Evolutionary conservation across 2,888 invertebrate genomes (phyloP), one percentile per base, ranked within the genome.

Genomic region (Hirtodrosophila duncani): DNA sequence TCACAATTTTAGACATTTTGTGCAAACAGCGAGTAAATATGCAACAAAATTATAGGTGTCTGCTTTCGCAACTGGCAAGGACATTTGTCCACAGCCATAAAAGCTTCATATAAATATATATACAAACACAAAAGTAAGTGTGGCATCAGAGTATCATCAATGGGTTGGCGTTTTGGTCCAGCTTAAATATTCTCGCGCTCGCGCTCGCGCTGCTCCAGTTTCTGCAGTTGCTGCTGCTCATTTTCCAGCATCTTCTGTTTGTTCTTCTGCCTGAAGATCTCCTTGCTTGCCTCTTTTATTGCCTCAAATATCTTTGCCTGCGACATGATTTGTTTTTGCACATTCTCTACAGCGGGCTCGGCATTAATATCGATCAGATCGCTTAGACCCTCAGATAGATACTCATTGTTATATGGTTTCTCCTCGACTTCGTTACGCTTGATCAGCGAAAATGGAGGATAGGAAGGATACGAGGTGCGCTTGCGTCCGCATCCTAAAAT

Each of bases 321-420:
- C 0, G 93, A 92, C 83, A 94, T 89, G 10, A 94, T 93, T 84
- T 94, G 93, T 61, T 93, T 90, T 63, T 92, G 92, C 0, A 93
- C 88, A 69, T 94, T 93, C 72, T 93, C 91, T 3, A 91, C 91
- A 4, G 92, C 91, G 0, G 92, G 91, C 72, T 92, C 91, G 9
- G 92, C 91, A 34, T 91, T 91, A 38, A 91, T 86, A 72, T 93
- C 93, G 61, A 93, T 85, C 14, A 93, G 86, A 17, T 92, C 89
- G 41, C 90, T 90, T 23, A 93, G 86, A 0, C 91, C 88, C 52
- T 93, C 92, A 8, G 92, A 91, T 17, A 89, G 87, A 9, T 82
- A 81, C 21, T 84, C 85, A 88, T 67, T 88, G 87, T 8, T 89
- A 67, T 3, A 89, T 87, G 8, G 65, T 26, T 75, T 81, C 20